Conservation (phyloP, 2,888 invertebrate species). For the Oxytorus armatus region DNA sequence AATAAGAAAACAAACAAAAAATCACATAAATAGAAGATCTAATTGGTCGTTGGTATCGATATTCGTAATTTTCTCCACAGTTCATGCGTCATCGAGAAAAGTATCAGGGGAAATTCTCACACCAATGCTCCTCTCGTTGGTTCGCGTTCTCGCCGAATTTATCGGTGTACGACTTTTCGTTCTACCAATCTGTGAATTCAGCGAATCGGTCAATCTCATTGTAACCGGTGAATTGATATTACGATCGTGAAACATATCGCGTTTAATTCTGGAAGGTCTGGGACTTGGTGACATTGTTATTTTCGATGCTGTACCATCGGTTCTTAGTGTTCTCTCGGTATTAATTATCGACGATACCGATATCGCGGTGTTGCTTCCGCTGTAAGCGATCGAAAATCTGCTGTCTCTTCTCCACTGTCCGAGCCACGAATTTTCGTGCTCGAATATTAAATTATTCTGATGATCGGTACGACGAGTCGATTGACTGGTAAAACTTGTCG, state of each 20-base stretch:
- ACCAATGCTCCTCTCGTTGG: constrained; percentile 61
- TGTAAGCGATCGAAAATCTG: constrained; percentile 51
- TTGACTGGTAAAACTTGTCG: constrained; percentile 39
- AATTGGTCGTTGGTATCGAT: constrained; percentile 2
- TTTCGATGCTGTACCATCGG: constrained; percentile 20
- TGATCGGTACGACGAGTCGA: constrained; percentile 37
- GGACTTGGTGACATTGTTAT: constrained; percentile 18
- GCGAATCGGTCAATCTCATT: constrained; percentile 22
- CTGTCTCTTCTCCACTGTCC: constrained; percentile 49
- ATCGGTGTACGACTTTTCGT: constrained; percentile 3
- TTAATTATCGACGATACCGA: constrained; percentile 53
- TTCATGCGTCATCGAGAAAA: constrained; percentile 73
- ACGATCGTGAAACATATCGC: background rate
- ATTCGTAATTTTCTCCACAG: background rate
- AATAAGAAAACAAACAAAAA: background rate
- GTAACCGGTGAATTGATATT: background rate
- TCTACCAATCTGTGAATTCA: constrained; percentile 3
- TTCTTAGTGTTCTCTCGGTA: constrained; percentile 37
- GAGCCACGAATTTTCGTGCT: constrained; percentile 22
- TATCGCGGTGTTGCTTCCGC: constrained; percentile 45
- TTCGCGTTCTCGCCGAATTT: constrained; percentile 22
- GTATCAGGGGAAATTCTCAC: constrained; percentile 75
- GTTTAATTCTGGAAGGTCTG: constrained; percentile 9
- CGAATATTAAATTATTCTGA: constrained; percentile 16
- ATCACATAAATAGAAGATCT: constrained; percentile 6